Base-by-base conservation (phyloP, 2,888 invertebrate species). In the Eupithecia dodoneata region DNA sequence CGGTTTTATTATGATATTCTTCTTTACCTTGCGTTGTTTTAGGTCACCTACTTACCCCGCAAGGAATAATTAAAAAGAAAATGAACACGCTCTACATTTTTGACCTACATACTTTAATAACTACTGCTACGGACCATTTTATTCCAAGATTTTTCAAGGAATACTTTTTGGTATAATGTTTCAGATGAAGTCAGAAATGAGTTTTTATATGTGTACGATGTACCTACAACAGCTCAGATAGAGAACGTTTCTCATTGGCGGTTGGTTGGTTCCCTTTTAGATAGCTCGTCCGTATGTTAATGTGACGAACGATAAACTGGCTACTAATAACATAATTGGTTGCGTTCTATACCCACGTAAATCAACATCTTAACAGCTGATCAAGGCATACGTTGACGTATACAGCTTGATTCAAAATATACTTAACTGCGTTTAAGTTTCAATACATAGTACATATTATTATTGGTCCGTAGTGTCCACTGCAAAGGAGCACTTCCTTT, bases 251-350 rank as follows among this genome's bases (percentile, higher is more conserved):
- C 49, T 74, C 49, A 44, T 44, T 66, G 65, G 59, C 2, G 52
- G 67, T 66, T 82, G 78, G 78, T 76, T 82, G 75, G 63, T 63
- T 63, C 63, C 42, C 70, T 82, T 72, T 77, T 41, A 77, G 78
- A 81, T 86, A 79, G 82, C 65, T 85, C 86, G 84, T 91, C 89
- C 90, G 86, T 93, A 94, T 94, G 93, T 89, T 93, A 94, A 94
- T 94, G 93, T 91, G 92, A 91, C 87, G 92, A 92, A 91, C 94
- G 88, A 94, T 94, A 94, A 94, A 94, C 94, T 93, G 93, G 87
- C 90, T 90, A 90, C 92, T 94, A 94, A 94, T 94, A 94, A 94
- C 93, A 94, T 94, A 95, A 95, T 94, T 94, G 94, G 90, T 87
- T 87, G 89, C 87, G 91, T 91, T 92, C 90, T 92, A 91, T 92